Percentiles rank a stretch among this genome's conserved stretches.
Conservation (phyloP, 1,140 invertebrate genomes). For the Drosophila eugracilis region DNA sequence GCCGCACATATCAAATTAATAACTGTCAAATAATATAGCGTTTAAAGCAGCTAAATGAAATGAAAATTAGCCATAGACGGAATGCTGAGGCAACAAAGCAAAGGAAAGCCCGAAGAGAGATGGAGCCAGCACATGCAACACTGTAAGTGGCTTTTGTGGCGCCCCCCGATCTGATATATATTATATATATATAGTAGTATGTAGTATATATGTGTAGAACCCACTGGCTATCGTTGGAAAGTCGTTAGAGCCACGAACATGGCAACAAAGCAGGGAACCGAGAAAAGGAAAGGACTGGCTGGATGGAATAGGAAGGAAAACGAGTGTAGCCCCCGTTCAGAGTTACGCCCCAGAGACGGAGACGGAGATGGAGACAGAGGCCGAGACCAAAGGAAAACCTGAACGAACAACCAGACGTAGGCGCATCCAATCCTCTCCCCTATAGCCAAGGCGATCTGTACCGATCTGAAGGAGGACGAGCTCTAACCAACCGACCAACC, state of each 20-base stretch:
- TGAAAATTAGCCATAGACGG: slow-evolving; percentile 32
- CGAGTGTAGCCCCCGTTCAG: slow-evolving; percentile 43
- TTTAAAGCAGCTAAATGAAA: slow-evolving; percentile 40
- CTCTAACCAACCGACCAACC: slow-evolving; percentile 7
- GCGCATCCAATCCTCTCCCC: slow-evolving; percentile 28
- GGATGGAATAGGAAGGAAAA: slow-evolving; percentile 20
- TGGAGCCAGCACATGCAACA: slow-evolving; percentile 30
- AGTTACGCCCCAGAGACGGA: slow-evolving; percentile 69
- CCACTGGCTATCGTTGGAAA: slow-evolving; percentile 36
- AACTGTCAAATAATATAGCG: slow-evolving; percentile 40
- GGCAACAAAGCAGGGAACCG: slow-evolving; percentile 7
- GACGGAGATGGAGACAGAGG: too few species aligned
- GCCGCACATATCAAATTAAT: slow-evolving; percentile 12
- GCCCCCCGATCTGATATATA: slow-evolving; percentile 52
- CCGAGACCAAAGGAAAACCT: slow-evolving; percentile 37
- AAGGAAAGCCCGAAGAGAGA: too few species aligned
- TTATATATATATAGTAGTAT: neutral
- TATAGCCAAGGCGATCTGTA: neutral
- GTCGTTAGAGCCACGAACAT: slow-evolving; percentile 35
- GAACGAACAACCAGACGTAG: slow-evolving; percentile 36
- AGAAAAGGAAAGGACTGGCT: slow-evolving; percentile 6
- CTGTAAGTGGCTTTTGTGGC: slow-evolving; percentile 43
- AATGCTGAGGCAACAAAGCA: slow-evolving; percentile 17
- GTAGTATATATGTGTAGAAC: slow-evolving; percentile 2
- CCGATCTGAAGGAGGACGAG: slow-evolving; percentile 14